Base-by-base conservation (phyloP, 2,113 vertebrate species). In the Rhinolophus ferrumequinum region DNA sequence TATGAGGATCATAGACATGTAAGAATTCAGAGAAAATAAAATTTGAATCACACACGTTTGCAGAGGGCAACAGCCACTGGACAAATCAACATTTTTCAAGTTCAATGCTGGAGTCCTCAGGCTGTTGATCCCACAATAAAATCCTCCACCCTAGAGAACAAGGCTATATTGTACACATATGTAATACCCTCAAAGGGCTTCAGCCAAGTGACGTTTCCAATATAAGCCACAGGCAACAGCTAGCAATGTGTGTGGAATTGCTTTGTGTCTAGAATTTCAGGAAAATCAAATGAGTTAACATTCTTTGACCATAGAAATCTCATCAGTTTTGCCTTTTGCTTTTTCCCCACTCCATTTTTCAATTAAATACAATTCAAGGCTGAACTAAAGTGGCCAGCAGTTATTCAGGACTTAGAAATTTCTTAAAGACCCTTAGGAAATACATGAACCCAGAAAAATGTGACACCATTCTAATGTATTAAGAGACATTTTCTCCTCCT, bases 231-330 rank as follows among this genome's bases (percentile, higher is more conserved):
- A 85, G 97, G 98, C 97, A 97, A 95, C 97, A 97, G 97, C 81
- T 13, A 95, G 44, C 83, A 91, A 80, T 93, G 92, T 96, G 85
- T 97, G 69, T 76, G 8, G 92, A 98, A 97, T 97, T 98, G 94
- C 73, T 97, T 93, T 98, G 54, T 1, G 18, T 95, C 88, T 92
- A 76, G 84, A 98, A 98, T 98, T 98, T 98, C 97, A 97, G 73
- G 73, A 90, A 98, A 98, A 98, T 98, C 95, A 97, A 98, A 98
- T 98, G 97, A 96, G 62, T 97, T 97, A 69, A 86, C 94, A 81
- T 95, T 96, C 77, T 22, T 0, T 94, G 72, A 58, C 96, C 22
- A 28, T 50, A 94, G 94, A 98, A 98, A 98, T 97, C 83, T 96
- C 94, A 97, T 98, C n/a, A 95, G 97, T 95, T 98, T 89, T 98